These are phyloP conservation scores for Hemitrygon akajei DNA, from an alignment of 2,797 vertebrate species.

Conservation along the genomic window DNA sequence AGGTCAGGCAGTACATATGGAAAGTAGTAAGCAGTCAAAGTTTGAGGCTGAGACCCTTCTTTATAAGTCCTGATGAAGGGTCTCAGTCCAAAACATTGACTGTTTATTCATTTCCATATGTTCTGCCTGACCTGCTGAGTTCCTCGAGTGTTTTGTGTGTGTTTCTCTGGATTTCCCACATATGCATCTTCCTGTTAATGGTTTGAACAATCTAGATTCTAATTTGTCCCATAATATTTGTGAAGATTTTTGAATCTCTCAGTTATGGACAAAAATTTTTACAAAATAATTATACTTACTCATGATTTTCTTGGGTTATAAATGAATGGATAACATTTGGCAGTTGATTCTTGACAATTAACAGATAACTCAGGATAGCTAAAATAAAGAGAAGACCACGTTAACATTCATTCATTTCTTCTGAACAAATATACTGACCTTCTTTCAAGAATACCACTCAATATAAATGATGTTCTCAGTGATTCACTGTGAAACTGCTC, in stretches of 20 bases:
- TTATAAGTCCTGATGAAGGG: no score
- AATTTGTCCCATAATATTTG: not conserved
- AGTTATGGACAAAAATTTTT: not conserved
- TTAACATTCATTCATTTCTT: not conserved
- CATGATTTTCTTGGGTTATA: conserved; percentile 53
- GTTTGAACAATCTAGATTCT: no score
- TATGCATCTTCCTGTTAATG: no score
- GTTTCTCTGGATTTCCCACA: no score
- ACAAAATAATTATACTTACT: conserved; percentile 52
- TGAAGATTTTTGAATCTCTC: no score
- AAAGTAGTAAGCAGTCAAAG: no score
- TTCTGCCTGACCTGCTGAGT: no score
- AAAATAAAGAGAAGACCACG: conserved; percentile 44
- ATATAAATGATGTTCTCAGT: not conserved
- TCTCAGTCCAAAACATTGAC: no score
- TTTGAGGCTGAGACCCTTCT: no score
- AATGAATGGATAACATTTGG: conserved; percentile 64
- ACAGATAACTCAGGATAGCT: conserved; percentile 71
- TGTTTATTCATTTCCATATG: no score
- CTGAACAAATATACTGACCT: not conserved
- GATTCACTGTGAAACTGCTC: not conserved
- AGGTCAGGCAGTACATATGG: no score
- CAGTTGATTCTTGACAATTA: conserved; percentile 69
- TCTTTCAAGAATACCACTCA: not conserved
- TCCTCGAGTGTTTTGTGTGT: no score